Evolutionary conservation across 2,888 invertebrate species (phyloP), one percentile per base, ranked within the genome.

Genomic region (Asteroscopus sphinx): DNA sequence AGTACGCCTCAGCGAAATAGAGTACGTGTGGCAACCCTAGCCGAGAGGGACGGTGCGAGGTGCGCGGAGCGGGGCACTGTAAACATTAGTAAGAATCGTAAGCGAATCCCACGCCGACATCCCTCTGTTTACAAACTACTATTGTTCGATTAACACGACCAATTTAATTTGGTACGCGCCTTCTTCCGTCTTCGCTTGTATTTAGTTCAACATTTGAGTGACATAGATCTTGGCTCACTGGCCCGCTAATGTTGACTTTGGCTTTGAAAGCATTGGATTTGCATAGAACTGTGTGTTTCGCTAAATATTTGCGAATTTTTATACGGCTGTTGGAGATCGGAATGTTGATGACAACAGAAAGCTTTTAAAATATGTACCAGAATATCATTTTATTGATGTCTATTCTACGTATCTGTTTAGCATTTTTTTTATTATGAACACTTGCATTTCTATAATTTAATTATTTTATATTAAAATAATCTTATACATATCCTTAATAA

Each of bases 91-190:
- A 75, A 70, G 76, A 67, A 70, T 73, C 74, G 77, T 80, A 73
- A 72, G 76, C 79, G 79, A 85, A 87, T 85, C 88, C 82, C 84
- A 86, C 87, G 82, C 79, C 67, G 75, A 66, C 76, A 75, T 77
- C 78, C 74, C 76, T 63, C 62, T 89, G 85, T 90, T 88, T 90
- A 88, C 87, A 82, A 85, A 86, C 81, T 68, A 52, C 72, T 68
- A 73, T 75, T 68, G 70, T 73, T 64, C 52, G 58, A 71, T 68
- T 64, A 57, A 54, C 60, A 54, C 47, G 45, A 49, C 80, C 75
- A 78, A 54, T 75, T 49, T 67, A 70, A 52, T 37, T 54, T 59
- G 73, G 74, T 54, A 65, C 59, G 33, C 15, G 17, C 17, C 25
- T 42, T 49, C 36, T 56, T 49, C 35, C 33, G 52, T n/a, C 17